Base-by-base conservation (phyloP, 1,140 invertebrate species). In the Cydia pomonella region DNA sequence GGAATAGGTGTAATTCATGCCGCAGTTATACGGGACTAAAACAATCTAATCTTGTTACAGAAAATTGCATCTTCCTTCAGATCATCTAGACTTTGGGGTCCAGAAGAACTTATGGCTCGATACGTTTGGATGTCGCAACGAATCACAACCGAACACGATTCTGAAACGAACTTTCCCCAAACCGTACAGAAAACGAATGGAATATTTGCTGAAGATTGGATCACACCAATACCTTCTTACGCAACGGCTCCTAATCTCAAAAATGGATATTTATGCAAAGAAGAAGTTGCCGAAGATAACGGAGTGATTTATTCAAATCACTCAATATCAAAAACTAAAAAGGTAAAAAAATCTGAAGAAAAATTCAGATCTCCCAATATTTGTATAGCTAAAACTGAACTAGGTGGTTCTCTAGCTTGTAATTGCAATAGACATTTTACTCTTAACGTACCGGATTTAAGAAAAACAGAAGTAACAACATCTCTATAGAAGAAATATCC, bases 341-440 rank as follows among this genome's bases (percentile, higher is more conserved):
- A 81, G 74, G 82, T 78, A 73, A 86, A 83, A 41, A 83, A 80
- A 73, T 72, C 73, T 12, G 82, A 85, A 7, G 84, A 89, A 16
- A 87, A 87, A 62, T 91, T 87, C 66, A 79, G 85, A n/a, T 91
- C 89, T n/a, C 90, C 90, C n/a, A 92, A 92, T 77, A 86, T 92
- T 75, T 92, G 91, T 77, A 84, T 92, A 73, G 88, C 88, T 3
- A 90, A 87, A 82, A 84, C 78, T 69, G 79, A 89, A 77, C 75
- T 92, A 80, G 88, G 88, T 25, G 89, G 88, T 64, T 82, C 82
- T 59, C 73, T 82, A 38, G 87, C 87, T 69, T 92, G 91, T 81
- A 87, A 86, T 75, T 92, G 91, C 74, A 93, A 93, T 79, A 90
- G 91, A 80, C 91, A 93, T 86, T 93, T 93, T 76, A 88, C 86